Percentiles rank a stretch among this genome's conserved stretches.
These are phyloP conservation scores for Sphaerophoria rueppellii DNA, from an alignment of 2,888 invertebrate species.

Conservation along the genomic window DNA sequence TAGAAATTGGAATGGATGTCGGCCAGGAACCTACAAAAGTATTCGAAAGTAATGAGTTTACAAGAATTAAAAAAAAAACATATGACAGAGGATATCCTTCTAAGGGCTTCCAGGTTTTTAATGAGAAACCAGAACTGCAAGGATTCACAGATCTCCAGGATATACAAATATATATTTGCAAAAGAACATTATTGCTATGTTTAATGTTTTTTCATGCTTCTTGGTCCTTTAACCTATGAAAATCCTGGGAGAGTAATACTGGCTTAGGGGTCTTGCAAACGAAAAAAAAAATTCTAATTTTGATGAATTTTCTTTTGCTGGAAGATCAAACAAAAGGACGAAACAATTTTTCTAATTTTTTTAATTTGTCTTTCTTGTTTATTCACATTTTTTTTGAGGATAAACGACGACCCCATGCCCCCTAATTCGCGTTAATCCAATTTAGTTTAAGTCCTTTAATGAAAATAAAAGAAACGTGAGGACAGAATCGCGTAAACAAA, in stretches of 20 bases:
- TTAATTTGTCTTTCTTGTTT: conserved; percentile 51
- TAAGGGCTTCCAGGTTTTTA: conserved; percentile 50
- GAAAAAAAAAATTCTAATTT: background rate
- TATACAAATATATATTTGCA: conserved; percentile 47
- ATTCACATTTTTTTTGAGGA: conserved; percentile 19
- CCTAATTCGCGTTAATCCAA: conserved; percentile 19
- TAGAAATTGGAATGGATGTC: background rate
- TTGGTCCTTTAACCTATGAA: background rate
- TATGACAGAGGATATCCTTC: conserved; percentile 53
- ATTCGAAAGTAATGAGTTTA: conserved; percentile 64
- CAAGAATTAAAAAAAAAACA: conserved; percentile 36
- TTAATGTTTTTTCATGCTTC: background rate
- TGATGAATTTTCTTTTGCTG: conserved; percentile 21
- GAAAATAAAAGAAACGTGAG: conserved; percentile 17
- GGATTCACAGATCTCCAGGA: conserved; percentile 14
- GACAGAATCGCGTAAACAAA: background rate
- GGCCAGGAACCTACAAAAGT: conserved; percentile 17
- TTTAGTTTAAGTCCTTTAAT: conserved; percentile 22
- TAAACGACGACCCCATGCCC: background rate
- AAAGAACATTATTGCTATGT: conserved; percentile 58
- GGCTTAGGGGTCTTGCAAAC: background rate
- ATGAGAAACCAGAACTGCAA: conserved; percentile 45
- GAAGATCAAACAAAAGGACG: conserved; percentile 45
- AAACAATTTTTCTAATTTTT: conserved; percentile 41
- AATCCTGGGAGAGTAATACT: too few species aligned